These are phyloP conservation scores for Drosophila bifasciata DNA, from an alignment of 1,140 invertebrate genomes.

Conservation along the genomic window DNA sequence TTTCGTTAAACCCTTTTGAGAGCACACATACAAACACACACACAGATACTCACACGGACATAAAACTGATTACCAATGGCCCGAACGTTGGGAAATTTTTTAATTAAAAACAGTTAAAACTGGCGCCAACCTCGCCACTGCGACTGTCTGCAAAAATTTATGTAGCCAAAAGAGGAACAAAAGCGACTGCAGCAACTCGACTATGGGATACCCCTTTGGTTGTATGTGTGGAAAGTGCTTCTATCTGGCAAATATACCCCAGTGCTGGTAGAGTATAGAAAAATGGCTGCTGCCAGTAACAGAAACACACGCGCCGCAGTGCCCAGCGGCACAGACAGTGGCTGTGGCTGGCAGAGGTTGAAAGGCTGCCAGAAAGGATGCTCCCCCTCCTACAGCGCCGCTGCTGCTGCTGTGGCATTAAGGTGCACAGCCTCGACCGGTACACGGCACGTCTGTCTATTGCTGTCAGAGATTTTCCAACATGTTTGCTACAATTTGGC, in stretches of 20 bases:
- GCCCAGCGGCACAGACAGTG: conserved; percentile 10
- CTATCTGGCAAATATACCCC: conserved; percentile 2
- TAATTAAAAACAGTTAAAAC: conserved; percentile 79
- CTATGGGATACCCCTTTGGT: too few relatives aligned
- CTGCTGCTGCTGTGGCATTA: conserved; percentile 38
- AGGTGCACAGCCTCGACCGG: conserved; percentile 30
- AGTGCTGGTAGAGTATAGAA: neutral
- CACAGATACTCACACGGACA: conserved; percentile 5
- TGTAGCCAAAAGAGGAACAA: conserved; percentile 43
- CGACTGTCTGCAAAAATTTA: conserved; percentile 62
- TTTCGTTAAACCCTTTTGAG: conserved; percentile 48
- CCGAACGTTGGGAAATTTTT: conserved; percentile 47
- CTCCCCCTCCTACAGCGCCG: conserved; percentile 10
- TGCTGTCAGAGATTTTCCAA: conserved; percentile 39
- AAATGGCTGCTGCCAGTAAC: conserved; percentile 51
- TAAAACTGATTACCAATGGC: conserved; percentile 60
- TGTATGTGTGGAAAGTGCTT: too few relatives aligned
- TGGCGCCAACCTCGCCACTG: conserved; percentile 38
- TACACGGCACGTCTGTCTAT: conserved; percentile 26
- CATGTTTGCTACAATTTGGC: conserved; percentile 62
- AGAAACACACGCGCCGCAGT: conserved; percentile 26
- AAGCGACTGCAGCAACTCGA: neutral
- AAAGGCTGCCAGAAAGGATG: conserved; percentile 26
- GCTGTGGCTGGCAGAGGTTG: neutral
- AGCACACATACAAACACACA: conserved; percentile 5